Evolutionary conservation across 2,113 vertebrate genomes (phyloP).

Genomic region (Alligator mississippiensis): DNA sequence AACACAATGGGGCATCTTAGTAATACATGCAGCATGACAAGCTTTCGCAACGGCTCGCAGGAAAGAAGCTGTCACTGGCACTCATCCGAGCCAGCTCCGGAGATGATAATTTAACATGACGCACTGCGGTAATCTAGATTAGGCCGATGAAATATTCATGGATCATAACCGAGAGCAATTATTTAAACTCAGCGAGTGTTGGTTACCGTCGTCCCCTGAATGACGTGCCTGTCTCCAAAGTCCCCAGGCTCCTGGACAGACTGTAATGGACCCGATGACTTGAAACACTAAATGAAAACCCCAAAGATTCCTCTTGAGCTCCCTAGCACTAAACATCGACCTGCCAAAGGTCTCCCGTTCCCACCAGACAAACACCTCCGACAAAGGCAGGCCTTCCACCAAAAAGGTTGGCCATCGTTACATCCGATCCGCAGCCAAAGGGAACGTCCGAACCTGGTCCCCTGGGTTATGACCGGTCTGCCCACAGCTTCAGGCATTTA

Average conservation of each 20-base stretch:
- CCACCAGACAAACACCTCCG: neutral
- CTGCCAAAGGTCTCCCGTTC: no score
- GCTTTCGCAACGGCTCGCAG: neutral
- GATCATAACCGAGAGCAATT: neutral
- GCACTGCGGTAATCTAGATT: neutral
- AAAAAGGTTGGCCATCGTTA: neutral
- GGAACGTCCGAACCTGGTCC: no score
- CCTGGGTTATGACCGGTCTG: no score
- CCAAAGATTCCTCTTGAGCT: neutral
- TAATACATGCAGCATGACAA: neutral
- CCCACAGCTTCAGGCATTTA: neutral
- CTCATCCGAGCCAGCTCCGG: neutral
- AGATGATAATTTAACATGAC: neutral
- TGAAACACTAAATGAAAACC: neutral
- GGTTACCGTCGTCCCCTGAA: neutral
- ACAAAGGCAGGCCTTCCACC: neutral
- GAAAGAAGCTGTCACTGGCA: neutral
- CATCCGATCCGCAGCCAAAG: neutral
- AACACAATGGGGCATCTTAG: neutral
- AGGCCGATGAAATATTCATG: constrained; percentile 22
- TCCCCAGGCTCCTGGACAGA: neutral
- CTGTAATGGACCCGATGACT: no score
- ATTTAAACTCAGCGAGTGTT: neutral
- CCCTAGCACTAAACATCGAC: no score
- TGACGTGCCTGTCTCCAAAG: neutral